Conservation (phyloP, 2,797 vertebrate genomes). For the Chiloscyllium punctatum region DNA sequence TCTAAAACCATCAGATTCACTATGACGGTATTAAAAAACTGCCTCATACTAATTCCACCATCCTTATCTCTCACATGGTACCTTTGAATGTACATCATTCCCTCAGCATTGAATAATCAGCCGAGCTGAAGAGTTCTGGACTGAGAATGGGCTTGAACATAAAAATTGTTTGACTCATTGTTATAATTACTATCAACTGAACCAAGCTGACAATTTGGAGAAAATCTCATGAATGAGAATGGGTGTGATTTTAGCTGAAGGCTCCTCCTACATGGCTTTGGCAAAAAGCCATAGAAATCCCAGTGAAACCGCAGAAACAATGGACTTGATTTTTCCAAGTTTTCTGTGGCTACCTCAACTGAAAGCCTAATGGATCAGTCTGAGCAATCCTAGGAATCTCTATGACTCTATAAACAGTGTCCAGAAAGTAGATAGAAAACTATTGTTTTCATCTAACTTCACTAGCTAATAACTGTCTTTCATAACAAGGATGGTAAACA, state of each 20-base stretch:
- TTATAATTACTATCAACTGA: neutral
- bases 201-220: neutral
- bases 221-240: neutral
- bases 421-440: no score
- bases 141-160: neutral
- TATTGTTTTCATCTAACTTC: no score
- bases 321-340: neutral
- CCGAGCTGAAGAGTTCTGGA: neutral
- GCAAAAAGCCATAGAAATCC: neutral
- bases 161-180: neutral
- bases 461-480: no score
- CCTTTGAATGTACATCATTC: neutral
- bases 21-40: neutral
- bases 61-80: neutral
- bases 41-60: neutral
- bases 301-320: neutral
- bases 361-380: neutral
- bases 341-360: neutral
- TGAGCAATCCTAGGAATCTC: neutral
- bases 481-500: no score
- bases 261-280: neutral
- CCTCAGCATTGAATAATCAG: neutral
- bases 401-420: no score
- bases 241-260: neutral
- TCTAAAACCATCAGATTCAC: neutral